phyloP scores from a whole-genome alignment of 2,888 invertebrate genomes.

The Cyaniris semiargus region DNA sequence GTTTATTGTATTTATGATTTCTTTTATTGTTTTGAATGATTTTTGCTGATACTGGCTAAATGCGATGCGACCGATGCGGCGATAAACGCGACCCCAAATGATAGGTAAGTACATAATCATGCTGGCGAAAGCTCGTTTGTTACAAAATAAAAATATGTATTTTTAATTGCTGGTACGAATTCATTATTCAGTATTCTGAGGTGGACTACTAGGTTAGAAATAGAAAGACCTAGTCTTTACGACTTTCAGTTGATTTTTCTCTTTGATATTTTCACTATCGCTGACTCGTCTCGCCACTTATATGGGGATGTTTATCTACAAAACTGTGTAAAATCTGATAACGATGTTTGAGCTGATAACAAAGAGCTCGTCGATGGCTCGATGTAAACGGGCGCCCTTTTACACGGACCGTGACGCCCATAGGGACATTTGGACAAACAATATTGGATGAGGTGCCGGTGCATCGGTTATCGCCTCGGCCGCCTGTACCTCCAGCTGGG shows the following conservation, averaged over 20 bases:
- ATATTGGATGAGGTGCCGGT: background rate
- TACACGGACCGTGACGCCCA: constrained; percentile 7
- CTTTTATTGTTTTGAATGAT: no score
- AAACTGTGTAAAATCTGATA: background rate
- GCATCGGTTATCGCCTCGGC: constrained; percentile 4
- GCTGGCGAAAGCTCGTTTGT: no score
- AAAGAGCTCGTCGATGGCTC: background rate
- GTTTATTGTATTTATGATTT: background rate
- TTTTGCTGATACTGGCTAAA: no score
- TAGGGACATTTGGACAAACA: background rate
- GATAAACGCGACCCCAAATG: no score
- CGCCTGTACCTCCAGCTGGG: background rate
- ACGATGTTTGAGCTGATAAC: background rate
- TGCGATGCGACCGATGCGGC: no score
- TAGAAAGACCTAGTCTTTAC: no score
- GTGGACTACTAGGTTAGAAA: no score
- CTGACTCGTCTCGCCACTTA: background rate
- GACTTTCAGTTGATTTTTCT: background rate
- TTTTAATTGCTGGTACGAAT: no score
- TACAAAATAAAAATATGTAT: no score
- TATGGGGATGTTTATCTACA: background rate
- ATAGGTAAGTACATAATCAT: no score
- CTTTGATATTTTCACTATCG: background rate
- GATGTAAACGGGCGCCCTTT: constrained; percentile 1
- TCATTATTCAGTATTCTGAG: no score